Conservation (phyloP, 2,797 vertebrate genomes). For the Rhynchonycteris naso region DNA sequence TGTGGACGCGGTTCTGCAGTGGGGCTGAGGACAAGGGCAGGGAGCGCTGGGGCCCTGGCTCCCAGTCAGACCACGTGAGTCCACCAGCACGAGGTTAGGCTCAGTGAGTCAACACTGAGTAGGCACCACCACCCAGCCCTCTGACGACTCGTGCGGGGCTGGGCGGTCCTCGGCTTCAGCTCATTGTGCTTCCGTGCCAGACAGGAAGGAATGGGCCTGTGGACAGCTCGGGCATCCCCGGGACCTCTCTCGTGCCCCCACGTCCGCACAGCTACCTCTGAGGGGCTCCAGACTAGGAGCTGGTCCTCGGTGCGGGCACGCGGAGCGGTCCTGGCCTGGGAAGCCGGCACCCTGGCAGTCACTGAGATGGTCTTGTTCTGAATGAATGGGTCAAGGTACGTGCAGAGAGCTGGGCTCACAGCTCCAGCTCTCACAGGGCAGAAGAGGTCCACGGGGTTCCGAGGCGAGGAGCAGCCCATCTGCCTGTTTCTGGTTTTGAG, state of each 20-base stretch:
- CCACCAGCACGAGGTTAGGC: background rate
- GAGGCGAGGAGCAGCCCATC: background rate
- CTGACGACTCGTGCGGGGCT: background rate
- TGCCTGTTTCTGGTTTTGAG: background rate
- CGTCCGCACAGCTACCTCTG: background rate
- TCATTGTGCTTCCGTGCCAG: too few species aligned
- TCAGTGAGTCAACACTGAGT: background rate
- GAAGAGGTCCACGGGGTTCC: background rate
- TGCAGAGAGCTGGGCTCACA: background rate
- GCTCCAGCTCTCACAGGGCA: background rate
- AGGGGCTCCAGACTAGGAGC: background rate
- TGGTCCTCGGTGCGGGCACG: background rate
- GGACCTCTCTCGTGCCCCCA: background rate
- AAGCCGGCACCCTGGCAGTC: background rate
- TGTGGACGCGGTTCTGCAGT: background rate
- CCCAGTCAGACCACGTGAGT: background rate
- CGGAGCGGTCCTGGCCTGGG: background rate
- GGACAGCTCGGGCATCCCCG: background rate
- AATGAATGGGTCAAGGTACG: background rate
- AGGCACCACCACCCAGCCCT: fast-evolving
- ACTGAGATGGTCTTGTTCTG: background rate
- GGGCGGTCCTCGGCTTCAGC: too few species aligned
- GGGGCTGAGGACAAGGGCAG: too few species aligned
- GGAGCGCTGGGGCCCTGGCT: background rate
- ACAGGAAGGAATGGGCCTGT: too few species aligned